These are phyloP conservation scores for Drosophila gunungcola DNA, from an alignment of 1,140 invertebrate species.

Conservation along the genomic window DNA sequence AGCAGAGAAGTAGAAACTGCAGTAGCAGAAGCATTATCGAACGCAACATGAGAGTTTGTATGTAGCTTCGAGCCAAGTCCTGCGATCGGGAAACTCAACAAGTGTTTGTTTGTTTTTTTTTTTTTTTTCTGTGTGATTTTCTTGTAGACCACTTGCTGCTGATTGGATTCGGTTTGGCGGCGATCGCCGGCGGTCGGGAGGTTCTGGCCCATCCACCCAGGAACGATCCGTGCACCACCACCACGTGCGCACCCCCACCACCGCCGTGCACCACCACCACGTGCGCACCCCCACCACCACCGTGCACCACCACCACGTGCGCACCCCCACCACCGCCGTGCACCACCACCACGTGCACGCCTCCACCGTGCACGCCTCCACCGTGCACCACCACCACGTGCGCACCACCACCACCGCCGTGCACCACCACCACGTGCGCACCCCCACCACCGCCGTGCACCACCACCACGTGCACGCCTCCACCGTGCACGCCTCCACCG, in stretches of 20 bases:
- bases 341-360: neutral
- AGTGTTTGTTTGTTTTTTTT: neutral
- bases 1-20: constrained; percentile 37
- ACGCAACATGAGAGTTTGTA: constrained; percentile 59
- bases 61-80: constrained; percentile 8
- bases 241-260: neutral
- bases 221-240: constrained; percentile 4
- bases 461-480: neutral
- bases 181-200: constrained; percentile 29
- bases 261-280: neutral
- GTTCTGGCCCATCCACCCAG: constrained; percentile 6
- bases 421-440: neutral
- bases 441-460: constrained; percentile 6
- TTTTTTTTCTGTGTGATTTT: neutral
- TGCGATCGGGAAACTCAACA: neutral
- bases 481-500: neutral
- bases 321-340: neutral
- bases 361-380: too few species aligned
- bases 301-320: neutral
- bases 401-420: neutral
- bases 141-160: constrained; percentile 44
- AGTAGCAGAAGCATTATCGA: constrained; percentile 17
- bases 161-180: constrained; percentile 37
- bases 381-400: neutral
- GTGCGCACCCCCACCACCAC: neutral